phyloP scores from a whole-genome alignment of 2,113 vertebrate species.

The Morphnarchus princeps region DNA sequence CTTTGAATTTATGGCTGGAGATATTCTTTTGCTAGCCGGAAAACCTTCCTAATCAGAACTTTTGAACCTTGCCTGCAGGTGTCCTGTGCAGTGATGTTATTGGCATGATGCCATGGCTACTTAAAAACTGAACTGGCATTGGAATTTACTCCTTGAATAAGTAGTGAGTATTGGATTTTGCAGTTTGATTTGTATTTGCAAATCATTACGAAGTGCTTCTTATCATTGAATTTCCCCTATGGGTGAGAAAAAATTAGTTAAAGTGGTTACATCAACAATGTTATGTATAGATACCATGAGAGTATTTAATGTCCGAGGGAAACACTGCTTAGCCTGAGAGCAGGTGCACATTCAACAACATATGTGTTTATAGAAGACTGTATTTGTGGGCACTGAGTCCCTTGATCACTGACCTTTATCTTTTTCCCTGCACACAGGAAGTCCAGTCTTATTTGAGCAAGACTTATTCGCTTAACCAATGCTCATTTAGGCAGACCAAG shows the following conservation, averaged over 20 bases:
- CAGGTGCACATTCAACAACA: background rate
- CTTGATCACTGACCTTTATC: slow-evolving; percentile 49
- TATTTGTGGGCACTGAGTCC: background rate
- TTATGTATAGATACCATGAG: background rate
- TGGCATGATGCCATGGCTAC: background rate
- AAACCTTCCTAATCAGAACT: background rate
- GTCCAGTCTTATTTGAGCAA: background rate
- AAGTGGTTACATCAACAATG: rapidly evolving
- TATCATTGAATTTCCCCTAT: background rate
- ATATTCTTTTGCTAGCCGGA: background rate
- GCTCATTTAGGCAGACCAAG: background rate
- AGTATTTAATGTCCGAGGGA: background rate
- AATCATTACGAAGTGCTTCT: background rate
- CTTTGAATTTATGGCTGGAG: background rate
- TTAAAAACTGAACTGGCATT: background rate
- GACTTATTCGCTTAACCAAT: background rate
- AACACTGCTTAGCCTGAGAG: background rate
- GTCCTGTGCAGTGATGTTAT: rapidly evolving
- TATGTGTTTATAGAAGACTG: background rate
- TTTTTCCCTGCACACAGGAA: background rate
- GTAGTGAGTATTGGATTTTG: background rate
- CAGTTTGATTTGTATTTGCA: background rate
- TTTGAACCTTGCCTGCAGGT: background rate
- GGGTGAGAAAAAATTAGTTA: background rate
- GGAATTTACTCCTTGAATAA: background rate